Evolutionary conservation across 23 tunicate genomes (phyloP).

Genomic region (Ciona savignyi): DNA sequence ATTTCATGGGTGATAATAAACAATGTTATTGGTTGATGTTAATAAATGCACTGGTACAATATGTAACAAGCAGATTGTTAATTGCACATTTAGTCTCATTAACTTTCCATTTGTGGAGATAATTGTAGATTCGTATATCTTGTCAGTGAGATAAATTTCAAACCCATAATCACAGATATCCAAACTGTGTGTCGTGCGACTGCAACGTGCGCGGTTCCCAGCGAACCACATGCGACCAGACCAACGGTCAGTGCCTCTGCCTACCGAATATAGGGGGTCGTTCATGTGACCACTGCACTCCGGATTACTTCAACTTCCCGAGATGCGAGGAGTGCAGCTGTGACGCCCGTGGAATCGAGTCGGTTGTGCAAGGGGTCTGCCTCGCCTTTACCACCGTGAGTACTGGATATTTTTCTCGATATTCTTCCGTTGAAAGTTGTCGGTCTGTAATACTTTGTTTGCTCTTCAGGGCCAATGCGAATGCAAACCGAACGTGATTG

Average conservation of each 20-base stretch:
- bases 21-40: background rate
- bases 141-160: background rate
- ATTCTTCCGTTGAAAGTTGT: too few species aligned
- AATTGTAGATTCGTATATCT: too few species aligned
- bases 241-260: slow-evolving; percentile 82
- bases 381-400: slow-evolving; percentile 89
- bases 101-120: background rate
- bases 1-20: background rate
- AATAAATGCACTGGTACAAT: background rate
- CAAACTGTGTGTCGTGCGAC: slow-evolving; percentile 76
- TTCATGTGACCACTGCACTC: slow-evolving; percentile 56
- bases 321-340: slow-evolving; percentile 93
- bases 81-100: background rate
- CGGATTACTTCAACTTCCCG: slow-evolving; percentile 94
- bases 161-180: slow-evolving; percentile 51
- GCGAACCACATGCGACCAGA: slow-evolving; percentile 61
- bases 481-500: slow-evolving; percentile 80
- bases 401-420: background rate
- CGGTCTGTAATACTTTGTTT: background rate
- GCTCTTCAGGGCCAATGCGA: slow-evolving; percentile 78
- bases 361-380: slow-evolving; percentile 70
- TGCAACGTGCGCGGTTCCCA: slow-evolving; percentile 80
- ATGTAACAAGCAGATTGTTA: too few species aligned
- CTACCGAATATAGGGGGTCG: slow-evolving; percentile 53
- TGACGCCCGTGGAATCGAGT: slow-evolving; percentile 61